Evolutionary conservation across 2,797 vertebrate species (phyloP), one percentile per base, ranked within the genome.

Genomic region (Cheirogaleus major): DNA sequence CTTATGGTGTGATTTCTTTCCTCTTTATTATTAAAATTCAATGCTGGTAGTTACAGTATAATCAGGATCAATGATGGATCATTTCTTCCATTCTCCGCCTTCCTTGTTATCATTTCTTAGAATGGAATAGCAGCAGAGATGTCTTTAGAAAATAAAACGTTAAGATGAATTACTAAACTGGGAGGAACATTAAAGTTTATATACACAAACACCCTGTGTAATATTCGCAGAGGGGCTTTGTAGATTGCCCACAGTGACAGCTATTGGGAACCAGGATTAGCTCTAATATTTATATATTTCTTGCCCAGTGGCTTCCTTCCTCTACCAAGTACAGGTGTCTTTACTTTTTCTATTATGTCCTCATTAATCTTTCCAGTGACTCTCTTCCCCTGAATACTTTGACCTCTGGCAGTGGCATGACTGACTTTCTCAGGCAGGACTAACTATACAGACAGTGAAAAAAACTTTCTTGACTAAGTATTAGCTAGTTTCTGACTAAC

Each of bases 131-230:
- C 23, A 63, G 4, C 3, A 84, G 59, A 72, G 45, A 65, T 69
- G 14, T n/a, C 67, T 86, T 91, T 65, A 82, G 67, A 92, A 88
- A 92, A 92, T 70, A 65, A 90, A 96, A 61, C 70, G 7, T 20
- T 75, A 81, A 94, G 25, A n/a, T n/a, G 4, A 88, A 73, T 90
- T 73, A 52, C 32, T 90, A 72, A 90, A 38, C 27, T 11, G 2
- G 17, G 5, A 95, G 41, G 9, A 18, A 38, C 4, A 85, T 67
- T 84, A 22, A 95, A 78, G 32, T 55, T 91, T 57, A 75, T n/a
- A 67, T 32, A 55, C 13, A 88, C 57, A 72, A 92, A 72, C 1
- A 35, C 1, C 4, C 43, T 50, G 18, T 35, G 22, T 79, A 45
- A 48, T 86, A 57, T 50, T 52, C 7, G 73, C 65, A 67, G 22